These are phyloP conservation scores for Cotesia chilonis DNA, from an alignment of 1,140 invertebrate species.

Conservation along the genomic window DNA sequence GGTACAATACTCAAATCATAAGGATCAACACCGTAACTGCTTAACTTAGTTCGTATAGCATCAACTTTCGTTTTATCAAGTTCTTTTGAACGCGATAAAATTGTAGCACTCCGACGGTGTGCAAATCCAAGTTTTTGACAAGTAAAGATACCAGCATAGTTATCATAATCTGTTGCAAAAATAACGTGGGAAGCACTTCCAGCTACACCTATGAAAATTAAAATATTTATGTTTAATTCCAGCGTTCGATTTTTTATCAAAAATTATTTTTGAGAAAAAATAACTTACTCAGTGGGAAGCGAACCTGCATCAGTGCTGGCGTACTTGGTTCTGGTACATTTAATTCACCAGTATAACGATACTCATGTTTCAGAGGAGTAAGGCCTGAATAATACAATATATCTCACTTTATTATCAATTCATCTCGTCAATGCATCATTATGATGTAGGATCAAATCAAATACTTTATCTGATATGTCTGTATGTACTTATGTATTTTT, in stretches of 20 bases:
- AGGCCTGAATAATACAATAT: constrained; percentile 62
- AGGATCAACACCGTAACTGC: constrained; percentile 73
- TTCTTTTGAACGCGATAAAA: constrained; percentile 75
- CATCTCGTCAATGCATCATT: constrained; percentile 49
- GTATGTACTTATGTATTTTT: constrained; percentile 12
- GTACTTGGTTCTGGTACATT: constrained; percentile 73
- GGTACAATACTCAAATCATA: constrained; percentile 78
- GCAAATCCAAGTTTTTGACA: constrained; percentile 80
- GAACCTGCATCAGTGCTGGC: constrained; percentile 76
- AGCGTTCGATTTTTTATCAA: constrained; percentile 14
- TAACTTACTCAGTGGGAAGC: constrained; percentile 83
- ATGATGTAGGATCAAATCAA: neutral
- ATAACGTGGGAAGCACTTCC: constrained; percentile 79
- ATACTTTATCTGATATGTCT: neutral
- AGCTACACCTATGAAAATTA: constrained; percentile 71
- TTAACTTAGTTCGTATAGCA: constrained; percentile 72
- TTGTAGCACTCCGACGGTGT: constrained; percentile 79
- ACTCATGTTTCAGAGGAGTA: constrained; percentile 77
- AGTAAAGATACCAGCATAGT: constrained; percentile 80
- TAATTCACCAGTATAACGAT: constrained; percentile 78
- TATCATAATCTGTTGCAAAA: constrained; percentile 78
- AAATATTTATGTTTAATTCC: constrained; percentile 5
- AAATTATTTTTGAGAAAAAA: constrained; percentile 6
- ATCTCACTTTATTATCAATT: constrained; percentile 53
- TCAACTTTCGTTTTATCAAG: constrained; percentile 75